Evolutionary conservation across 2,797 vertebrate species (phyloP), one percentile per base, ranked within the genome.

Genomic region (Pampus argenteus): DNA sequence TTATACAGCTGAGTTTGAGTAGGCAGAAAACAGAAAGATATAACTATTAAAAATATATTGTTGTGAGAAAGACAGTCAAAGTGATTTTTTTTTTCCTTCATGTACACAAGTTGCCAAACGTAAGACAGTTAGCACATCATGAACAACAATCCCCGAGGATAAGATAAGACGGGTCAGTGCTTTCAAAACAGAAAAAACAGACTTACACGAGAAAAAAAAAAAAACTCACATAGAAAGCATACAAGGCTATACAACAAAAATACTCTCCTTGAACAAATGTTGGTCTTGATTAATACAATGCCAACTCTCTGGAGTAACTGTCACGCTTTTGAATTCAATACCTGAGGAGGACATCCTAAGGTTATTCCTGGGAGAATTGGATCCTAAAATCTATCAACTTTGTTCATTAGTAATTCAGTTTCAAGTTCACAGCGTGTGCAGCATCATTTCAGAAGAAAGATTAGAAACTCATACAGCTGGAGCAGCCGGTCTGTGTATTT

Each of bases 351-450:
- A 80, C 73, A 86, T 75, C 78, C 73, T 71, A 77, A 88, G 85
- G 82, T 86, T 86, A 85, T 88, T 79, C 76, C 66, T 62, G 36
- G 34, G 63, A 84, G 82, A 88, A 86, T 75, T 80, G 78, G 73
- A 89, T 78, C 62, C 72, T 76, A 74, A 83, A 74, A 85, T 85
- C 67, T 70, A 74, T 84, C 67, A 61, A 77, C 51, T 81, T 50
- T 55, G 49, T 76, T 79, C 68, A 78, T 87, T 73, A 81, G 79
- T 81, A 73, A 79, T 82, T 69, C 61, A 56, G 34, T 54, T 74
- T 81, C 48, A 55, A 31, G 69, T 45, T 65, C 61, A 54, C 50
- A 70, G 71, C 59, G 67, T 79, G 74, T 75, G 70, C 74, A 78
- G 74, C 70, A 63, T 81, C 40, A 64, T 82, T 78, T 82, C 55